Percentiles rank a stretch among this genome's conserved stretches.
These are phyloP conservation scores for Eupithecia inturbata DNA, from an alignment of 2,888 invertebrate species.

Conservation along the genomic window DNA sequence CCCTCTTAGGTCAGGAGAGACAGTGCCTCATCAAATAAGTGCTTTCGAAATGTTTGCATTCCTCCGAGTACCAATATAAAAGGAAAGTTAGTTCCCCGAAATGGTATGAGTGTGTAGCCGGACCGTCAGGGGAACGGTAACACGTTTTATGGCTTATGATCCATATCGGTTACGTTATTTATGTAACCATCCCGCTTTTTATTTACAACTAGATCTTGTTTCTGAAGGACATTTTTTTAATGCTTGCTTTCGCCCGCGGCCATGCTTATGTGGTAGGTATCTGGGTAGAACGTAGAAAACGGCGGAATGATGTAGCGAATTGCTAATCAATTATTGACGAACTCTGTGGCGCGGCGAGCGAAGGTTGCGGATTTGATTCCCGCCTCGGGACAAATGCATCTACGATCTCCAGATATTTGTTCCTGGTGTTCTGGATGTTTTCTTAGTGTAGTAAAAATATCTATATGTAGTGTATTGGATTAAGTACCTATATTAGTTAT, in stretches of 20 bases:
- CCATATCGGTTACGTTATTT: slow-evolving; percentile 58
- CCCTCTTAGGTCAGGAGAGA: slow-evolving; percentile 40
- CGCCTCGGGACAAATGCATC: too few species aligned
- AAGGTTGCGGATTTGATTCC: too few species aligned
- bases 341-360: too few species aligned
- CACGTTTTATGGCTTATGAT: slow-evolving; percentile 67
- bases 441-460: too few species aligned
- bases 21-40: slow-evolving; percentile 56
- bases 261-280: not conserved
- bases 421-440: too few species aligned
- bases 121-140: slow-evolving; percentile 56
- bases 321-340: too few species aligned
- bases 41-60: slow-evolving; percentile 56
- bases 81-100: slow-evolving; percentile 62
- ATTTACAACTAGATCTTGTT: slow-evolving; percentile 49
- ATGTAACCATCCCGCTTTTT: slow-evolving; percentile 57
- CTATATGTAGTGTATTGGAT: too few species aligned
- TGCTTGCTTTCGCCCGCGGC: not conserved
- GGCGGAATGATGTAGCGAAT: not conserved
- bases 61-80: slow-evolving; percentile 56
- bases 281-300: not conserved
- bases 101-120: slow-evolving; percentile 53
- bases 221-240: slow-evolving; percentile 32
- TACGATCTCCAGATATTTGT: too few species aligned
- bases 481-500: too few species aligned